phyloP scores from a whole-genome alignment of 2,888 invertebrate species.

The Drosophila anomalata region DNA sequence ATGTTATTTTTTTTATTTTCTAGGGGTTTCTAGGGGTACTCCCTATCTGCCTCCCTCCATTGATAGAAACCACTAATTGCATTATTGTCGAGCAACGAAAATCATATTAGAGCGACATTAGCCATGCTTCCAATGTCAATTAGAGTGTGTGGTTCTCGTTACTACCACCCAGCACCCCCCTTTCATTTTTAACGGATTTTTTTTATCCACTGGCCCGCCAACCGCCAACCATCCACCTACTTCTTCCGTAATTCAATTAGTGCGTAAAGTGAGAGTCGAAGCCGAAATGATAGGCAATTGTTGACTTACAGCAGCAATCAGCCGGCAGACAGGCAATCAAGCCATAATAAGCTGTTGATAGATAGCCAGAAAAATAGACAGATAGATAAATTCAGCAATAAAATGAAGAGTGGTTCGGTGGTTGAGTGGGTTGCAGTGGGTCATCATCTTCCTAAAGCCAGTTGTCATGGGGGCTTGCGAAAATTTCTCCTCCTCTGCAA shows the following conservation, averaged over 20 bases:
- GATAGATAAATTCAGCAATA: constrained; percentile 12
- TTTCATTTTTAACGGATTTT: neutral
- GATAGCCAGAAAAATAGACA: neutral
- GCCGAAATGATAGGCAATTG: constrained; percentile 41
- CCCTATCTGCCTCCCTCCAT: constrained; percentile 4
- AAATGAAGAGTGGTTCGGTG: constrained; percentile 25
- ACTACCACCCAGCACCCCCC: neutral
- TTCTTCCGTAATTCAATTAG: constrained; percentile 43
- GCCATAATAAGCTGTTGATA: constrained; percentile 42
- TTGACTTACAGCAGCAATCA: constrained; percentile 40
- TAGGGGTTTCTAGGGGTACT: neutral
- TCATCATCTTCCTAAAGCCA: neutral
- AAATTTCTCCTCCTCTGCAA: constrained; percentile 17
- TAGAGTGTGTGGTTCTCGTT: constrained; percentile 40
- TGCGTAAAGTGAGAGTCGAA: constrained; percentile 50
- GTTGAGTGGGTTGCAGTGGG: constrained; percentile 32
- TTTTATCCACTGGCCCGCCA: neutral
- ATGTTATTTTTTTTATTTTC: neutral
- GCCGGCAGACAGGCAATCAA: constrained; percentile 55
- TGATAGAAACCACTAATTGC: constrained; percentile 35
- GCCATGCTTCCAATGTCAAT: constrained; percentile 71
- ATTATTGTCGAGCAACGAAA: constrained; percentile 42
- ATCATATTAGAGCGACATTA: constrained; percentile 67
- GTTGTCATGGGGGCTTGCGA: constrained; percentile 33
- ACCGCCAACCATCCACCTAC: neutral